phyloP scores from a whole-genome alignment of 2,888 invertebrate species.

The Euplagia quadripunctaria region DNA sequence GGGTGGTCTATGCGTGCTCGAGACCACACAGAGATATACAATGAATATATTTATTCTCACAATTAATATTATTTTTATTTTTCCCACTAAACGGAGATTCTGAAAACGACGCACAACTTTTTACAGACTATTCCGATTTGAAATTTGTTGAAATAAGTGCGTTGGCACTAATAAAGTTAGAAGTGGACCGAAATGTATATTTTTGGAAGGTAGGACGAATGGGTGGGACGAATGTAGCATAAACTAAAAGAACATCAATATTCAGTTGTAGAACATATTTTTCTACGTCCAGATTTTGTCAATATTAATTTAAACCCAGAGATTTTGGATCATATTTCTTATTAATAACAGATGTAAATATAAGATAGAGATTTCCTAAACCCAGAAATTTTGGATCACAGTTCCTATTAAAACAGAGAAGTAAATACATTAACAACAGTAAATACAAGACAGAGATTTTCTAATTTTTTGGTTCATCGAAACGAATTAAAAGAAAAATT shows the following conservation, averaged over 20 bases:
- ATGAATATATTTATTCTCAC: neutral
- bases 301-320: too few relatives aligned
- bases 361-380: too few relatives aligned
- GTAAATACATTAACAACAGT: too few relatives aligned
- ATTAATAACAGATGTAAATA: neutral
- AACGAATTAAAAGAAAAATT: constrained; percentile 33
- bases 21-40: constrained; percentile 13
- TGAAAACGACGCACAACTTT: neutral
- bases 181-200: neutral
- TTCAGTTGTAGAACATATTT: neutral
- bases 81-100: neutral
- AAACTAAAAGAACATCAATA: neutral
- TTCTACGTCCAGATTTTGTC: neutral
- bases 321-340: neutral
- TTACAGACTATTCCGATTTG: neutral
- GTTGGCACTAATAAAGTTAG: neutral
- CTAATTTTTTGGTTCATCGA: constrained; percentile 14
- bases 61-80: neutral
- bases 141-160: neutral
- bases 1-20: constrained; percentile 16
- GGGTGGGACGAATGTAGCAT: neutral
- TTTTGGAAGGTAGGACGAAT: neutral
- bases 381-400: too few relatives aligned
- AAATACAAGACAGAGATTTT: constrained; percentile 2
- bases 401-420: too few relatives aligned